A percentile compares a stretch with the other conserved stretches of the same genome.
These are phyloP conservation scores for Apotomis capreana DNA, from an alignment of 2,888 invertebrate species.

Conservation along the genomic window DNA sequence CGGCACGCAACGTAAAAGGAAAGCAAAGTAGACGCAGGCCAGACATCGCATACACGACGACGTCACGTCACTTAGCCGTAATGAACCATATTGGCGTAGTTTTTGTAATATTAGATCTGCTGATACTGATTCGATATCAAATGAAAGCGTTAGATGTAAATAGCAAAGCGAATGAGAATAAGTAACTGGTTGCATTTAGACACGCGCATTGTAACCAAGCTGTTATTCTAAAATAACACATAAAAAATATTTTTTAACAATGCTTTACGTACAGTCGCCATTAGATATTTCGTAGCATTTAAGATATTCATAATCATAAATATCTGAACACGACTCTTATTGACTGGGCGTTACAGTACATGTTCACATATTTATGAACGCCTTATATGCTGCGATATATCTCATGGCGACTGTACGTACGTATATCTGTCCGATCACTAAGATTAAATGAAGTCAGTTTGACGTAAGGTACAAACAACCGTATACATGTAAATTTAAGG, in stretches of 20 bases:
- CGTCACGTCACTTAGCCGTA: conserved; percentile 46
- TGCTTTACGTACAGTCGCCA: conserved; percentile 1
- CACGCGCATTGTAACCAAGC: conserved; percentile 2
- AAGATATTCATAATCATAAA: too few species aligned
- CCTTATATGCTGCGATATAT: too few species aligned
- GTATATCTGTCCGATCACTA: too few species aligned
- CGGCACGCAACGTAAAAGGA: conserved; percentile 30
- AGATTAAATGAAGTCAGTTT: too few species aligned
- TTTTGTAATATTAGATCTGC: conserved; percentile 23
- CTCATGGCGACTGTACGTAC: too few species aligned
- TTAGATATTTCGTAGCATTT: too few species aligned
- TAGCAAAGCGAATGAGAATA: conserved; percentile 17
- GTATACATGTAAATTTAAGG: too few species aligned
- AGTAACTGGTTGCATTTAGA: conserved; percentile 3
- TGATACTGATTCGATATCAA: conserved; percentile 5
- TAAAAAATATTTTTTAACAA: not conserved
- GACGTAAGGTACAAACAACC: too few species aligned
- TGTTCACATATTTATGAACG: too few species aligned
- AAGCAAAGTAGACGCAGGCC: conserved; percentile 50
- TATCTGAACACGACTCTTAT: too few species aligned
- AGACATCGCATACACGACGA: conserved; percentile 51
- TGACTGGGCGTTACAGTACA: too few species aligned
- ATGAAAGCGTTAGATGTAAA: not conserved
- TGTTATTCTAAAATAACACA: not conserved
- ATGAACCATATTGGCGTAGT: conserved; percentile 43